Conservation (phyloP, 1,140 invertebrate genomes). For the Idris sp. region DNA sequence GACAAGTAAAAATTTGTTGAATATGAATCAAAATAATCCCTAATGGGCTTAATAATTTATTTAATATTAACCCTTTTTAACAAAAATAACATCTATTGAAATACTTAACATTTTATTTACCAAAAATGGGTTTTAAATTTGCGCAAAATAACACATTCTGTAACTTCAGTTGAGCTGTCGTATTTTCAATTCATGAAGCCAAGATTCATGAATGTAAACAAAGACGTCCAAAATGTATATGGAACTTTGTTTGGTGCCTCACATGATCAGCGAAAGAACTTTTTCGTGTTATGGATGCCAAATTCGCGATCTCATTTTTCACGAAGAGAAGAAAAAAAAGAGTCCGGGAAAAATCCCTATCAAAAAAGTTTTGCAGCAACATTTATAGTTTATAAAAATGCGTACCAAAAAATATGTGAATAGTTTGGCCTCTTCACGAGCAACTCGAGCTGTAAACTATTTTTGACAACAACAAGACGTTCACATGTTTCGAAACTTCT, state of each 20-base stretch:
- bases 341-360: slow-evolving; percentile 17
- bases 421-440: slow-evolving; percentile 16
- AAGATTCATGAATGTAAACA: slow-evolving; percentile 56
- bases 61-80: no score
- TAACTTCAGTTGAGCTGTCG: slow-evolving; percentile 2
- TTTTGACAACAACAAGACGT: not conserved
- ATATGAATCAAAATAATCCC: no score
- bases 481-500: no score
- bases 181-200: slow-evolving; percentile 38
- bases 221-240: slow-evolving; percentile 25
- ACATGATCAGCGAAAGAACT: slow-evolving; percentile 46
- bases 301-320: slow-evolving; percentile 44
- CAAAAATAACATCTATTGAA: no score
- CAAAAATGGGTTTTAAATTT: slow-evolving; percentile 2
- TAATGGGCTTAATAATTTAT: no score
- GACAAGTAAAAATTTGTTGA: no score
- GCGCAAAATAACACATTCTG: slow-evolving; percentile 20
- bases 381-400: slow-evolving; percentile 28
- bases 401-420: slow-evolving; percentile 16
- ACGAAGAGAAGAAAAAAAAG: slow-evolving; percentile 6
- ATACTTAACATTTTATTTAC: no score
- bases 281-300: slow-evolving; percentile 35
- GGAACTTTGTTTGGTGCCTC: slow-evolving; percentile 25
- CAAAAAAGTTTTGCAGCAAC: slow-evolving; percentile 29
- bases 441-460: slow-evolving; percentile 27